Evolutionary conservation across 2,113 vertebrate species (phyloP), one percentile per base, ranked within the genome.

Genomic region (Poeciliopsis turrubarensis): DNA sequence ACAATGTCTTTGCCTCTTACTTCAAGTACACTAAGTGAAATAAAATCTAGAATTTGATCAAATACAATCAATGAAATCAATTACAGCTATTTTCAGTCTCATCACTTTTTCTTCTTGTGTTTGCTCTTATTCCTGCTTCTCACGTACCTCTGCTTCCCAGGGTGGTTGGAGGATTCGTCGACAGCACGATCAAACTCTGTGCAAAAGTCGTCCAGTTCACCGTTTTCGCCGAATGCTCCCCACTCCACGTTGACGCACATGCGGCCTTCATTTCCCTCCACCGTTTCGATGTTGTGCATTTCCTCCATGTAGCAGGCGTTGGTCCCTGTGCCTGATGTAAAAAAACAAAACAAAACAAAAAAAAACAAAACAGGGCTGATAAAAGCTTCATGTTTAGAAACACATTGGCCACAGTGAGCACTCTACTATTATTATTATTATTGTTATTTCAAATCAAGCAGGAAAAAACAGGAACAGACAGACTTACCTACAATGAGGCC

Each of bases 171-270:
- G 22, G 92, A 88, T 3, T 96, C 94, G 14, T 99, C 98, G 62
- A 99, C 97, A 0, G 91, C 87, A 62, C 70, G 1, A 65, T 99
- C 98, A 0, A 97, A 99, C 71, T 93, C 86, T 0, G 97, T 98
- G 86, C 90, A 94, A 25, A 99, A 26, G 74, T 97, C 95, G 0
- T 98, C 95, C 22, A 99, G 89, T 91, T 96, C 97, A 0, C 96
- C 97, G 0, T 39, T 91, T 85, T 99, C 98, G 11, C 98, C 98
- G 0, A 99, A 99, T 0, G 96, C 98, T 0, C 98, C 98, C 98
- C 98, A 99, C 80, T 99, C 98, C 95, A 97, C 96, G 90, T 99
- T 99, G 82, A 99, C 70, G 10, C 97, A 99, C 98, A 99, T 99
- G 13, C 91, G 94, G 6, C 97, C 98, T 19, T 96, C 94, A 0